Percentiles rank a stretch among this genome's conserved stretches.
Evolutionary conservation across 2,888 invertebrate species (phyloP).

Genomic region (Galeopsomyia nigrocyanea): DNA sequence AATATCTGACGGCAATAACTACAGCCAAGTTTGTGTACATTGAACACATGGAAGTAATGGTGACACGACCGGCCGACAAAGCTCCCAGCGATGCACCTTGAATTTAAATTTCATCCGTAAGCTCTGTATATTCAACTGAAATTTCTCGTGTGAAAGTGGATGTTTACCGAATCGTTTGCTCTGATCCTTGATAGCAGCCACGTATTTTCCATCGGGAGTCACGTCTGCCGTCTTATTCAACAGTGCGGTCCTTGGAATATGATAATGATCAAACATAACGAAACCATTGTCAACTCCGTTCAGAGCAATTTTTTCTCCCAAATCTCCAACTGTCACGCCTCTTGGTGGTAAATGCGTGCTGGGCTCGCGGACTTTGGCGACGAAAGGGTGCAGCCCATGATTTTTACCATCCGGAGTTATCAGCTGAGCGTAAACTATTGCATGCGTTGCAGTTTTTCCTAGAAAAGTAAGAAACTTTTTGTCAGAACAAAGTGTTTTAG

Average conservation of each 20-base stretch:
- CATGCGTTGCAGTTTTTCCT: slow-evolving; percentile 88
- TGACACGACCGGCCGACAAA: slow-evolving; percentile 85
- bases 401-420: slow-evolving; percentile 82
- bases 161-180: slow-evolving; percentile 83
- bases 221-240: slow-evolving; percentile 91
- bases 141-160: not conserved
- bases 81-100: slow-evolving; percentile 81
- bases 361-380: slow-evolving; percentile 87
- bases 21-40: slow-evolving; percentile 80
- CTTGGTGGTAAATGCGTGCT: slow-evolving; percentile 79
- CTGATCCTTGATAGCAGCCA: slow-evolving; percentile 84
- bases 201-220: slow-evolving; percentile 85
- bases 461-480: slow-evolving; percentile 45
- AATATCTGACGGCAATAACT: slow-evolving; percentile 88
- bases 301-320: slow-evolving; percentile 92
- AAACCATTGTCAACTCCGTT: slow-evolving; percentile 96
- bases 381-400: slow-evolving; percentile 89
- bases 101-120: slow-evolving; percentile 14
- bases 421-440: slow-evolving; percentile 89
- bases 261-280: slow-evolving; percentile 84
- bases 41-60: slow-evolving; percentile 76
- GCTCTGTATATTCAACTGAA: not conserved
- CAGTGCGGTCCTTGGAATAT: slow-evolving; percentile 83
- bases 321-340: slow-evolving; percentile 89
- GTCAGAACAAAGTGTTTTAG: not conserved